A percentile compares a stretch with the other conserved stretches of the same genome.
phyloP scores from a whole-genome alignment of 1,140 invertebrate species.

The Drosophila lini region DNA sequence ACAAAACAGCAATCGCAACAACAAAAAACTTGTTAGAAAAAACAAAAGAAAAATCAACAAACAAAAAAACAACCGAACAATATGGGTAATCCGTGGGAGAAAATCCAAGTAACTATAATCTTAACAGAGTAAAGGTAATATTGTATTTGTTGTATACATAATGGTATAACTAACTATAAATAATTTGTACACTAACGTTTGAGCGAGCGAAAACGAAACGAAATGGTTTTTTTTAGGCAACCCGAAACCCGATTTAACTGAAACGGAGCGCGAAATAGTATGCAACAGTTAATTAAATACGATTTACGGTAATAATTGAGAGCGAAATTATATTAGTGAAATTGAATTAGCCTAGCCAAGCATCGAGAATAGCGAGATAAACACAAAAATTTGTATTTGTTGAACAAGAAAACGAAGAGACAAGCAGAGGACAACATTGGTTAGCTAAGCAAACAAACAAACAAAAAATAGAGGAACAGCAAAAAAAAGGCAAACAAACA shows the following conservation, averaged over 20 bases:
- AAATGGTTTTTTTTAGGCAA: slow-evolving; percentile 45
- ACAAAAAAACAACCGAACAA: slow-evolving; percentile 10
- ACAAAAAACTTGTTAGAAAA: slow-evolving; percentile 46
- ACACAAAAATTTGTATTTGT: slow-evolving; percentile 43
- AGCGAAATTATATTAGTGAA: slow-evolving; percentile 43
- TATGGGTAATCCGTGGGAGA: slow-evolving; percentile 10
- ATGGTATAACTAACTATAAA: slow-evolving; percentile 62
- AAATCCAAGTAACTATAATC: slow-evolving; percentile 68
- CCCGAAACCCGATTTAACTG: slow-evolving; percentile 35
- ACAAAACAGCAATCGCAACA: slow-evolving; percentile 25
- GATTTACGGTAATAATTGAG: slow-evolving; percentile 40
- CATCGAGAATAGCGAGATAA: slow-evolving; percentile 29
- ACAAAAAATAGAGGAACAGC: slow-evolving; percentile 25
- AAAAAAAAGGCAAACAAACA: neutral
- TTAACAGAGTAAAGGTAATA: slow-evolving; percentile 43
- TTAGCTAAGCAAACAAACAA: slow-evolving; percentile 38
- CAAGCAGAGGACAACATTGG: slow-evolving; percentile 21
- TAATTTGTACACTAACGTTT: slow-evolving; percentile 69
- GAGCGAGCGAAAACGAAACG: slow-evolving; percentile 27
- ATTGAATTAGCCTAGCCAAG: slow-evolving; percentile 58
- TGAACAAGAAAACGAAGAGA: slow-evolving; percentile 15
- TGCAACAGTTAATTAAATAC: slow-evolving; percentile 50
- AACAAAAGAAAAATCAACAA: slow-evolving; percentile 12
- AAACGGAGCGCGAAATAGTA: slow-evolving; percentile 29
- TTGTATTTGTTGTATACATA: slow-evolving; percentile 72